Percentiles rank a stretch among this genome's conserved stretches.
Conservation (phyloP, 2,888 invertebrate species). For the Lymantria monacha region DNA sequence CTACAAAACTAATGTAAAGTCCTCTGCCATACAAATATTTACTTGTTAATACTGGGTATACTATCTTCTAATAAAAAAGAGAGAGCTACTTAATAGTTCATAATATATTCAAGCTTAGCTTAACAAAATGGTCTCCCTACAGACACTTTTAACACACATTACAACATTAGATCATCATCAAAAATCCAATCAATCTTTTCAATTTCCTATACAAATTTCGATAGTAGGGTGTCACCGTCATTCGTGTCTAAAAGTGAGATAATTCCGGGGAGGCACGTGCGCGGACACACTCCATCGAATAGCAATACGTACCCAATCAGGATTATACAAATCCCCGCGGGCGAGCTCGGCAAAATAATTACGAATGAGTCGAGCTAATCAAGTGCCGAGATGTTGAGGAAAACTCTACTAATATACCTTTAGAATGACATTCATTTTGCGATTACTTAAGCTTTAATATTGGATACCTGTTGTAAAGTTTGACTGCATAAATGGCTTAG, state of each 20-base stretch:
- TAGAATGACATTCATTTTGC: constrained; percentile 36
- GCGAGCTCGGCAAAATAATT: constrained; percentile 69
- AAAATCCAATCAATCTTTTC: constrained; percentile 35
- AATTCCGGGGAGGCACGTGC: constrained; percentile 65
- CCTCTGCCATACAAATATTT: too few relatives aligned
- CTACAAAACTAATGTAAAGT: too few relatives aligned
- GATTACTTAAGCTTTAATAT: constrained; percentile 31
- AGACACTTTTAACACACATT: background rate
- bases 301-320: constrained; percentile 80
- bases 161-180: constrained; percentile 13
- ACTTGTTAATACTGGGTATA: too few relatives aligned
- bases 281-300: constrained; percentile 74
- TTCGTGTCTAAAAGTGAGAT: constrained; percentile 52
- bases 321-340: constrained; percentile 78
- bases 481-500: background rate
- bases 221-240: constrained; percentile 36
- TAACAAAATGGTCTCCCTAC: background rate
- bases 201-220: constrained; percentile 31
- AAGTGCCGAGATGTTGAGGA: constrained; percentile 68
- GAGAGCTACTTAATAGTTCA: too few relatives aligned
- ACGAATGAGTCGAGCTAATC: constrained; percentile 69
- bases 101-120: too few relatives aligned
- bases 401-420: constrained; percentile 44
- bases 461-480: constrained; percentile 2
- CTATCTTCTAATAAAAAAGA: too few relatives aligned